Base-by-base conservation (phyloP, 2,888 invertebrate species). In the Endomychus coccineus region DNA sequence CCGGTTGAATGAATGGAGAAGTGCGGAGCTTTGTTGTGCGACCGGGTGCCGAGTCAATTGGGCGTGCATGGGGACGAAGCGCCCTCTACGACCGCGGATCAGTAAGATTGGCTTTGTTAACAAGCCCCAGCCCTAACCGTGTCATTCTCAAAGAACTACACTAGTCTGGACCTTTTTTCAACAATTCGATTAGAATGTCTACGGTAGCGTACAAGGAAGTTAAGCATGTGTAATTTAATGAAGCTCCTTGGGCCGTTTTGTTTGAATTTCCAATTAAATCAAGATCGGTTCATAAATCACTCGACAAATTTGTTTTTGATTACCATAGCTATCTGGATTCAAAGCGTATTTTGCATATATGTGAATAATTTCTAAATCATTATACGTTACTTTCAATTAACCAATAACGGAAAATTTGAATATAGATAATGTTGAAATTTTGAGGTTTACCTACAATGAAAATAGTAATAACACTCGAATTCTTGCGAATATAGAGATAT, bases 11-110 rank as follows among this genome's bases (percentile, higher is more conserved):
- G 55, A 46, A 50, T 45, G 43, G 42, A 45, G 51, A 49, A 56
- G 56, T 51, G 52, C 48, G 52, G 52, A 48, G 50, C 56, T 59
- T 60, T 60, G 58, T 58, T 50, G 47, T 40, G 48, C 45, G 44
- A 53, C 52, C 55, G 55, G 54, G 55, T 52, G 55, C 51, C 47
- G 53, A 59, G 59, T 59, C 58, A 60, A 61, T 60, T 60, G 60
- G 57, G 60, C 60, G 56, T 59, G 48, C 52, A 39, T 42, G 45
- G 49, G 53, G 49, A 45, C 34, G 42, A 39, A 42, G 46, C 49
- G 46, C 46, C 46, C 48, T 42, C 37, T 32, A 42, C 55, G 48
- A 50, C 51, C 54, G 49, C 52, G 55, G 50, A 58, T 57, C 53
- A 50, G 51, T 42, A 43, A 55, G 53, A 58, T 56, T 56, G 58